Evolutionary conservation across 2,888 invertebrate genomes (phyloP).

Genomic region (Perithous albicinctus): DNA sequence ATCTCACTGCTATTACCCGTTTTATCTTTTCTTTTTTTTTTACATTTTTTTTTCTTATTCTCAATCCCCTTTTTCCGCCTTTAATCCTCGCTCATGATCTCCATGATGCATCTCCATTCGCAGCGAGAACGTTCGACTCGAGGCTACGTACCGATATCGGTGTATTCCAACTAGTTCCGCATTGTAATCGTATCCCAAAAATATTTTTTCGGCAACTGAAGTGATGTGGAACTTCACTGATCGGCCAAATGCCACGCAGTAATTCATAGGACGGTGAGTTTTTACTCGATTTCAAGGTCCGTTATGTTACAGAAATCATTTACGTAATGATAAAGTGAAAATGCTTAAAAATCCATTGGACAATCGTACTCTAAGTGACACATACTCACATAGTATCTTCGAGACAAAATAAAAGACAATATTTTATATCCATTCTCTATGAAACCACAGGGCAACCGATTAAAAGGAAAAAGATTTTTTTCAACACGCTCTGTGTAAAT

Average conservation of each 20-base stretch:
- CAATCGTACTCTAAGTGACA: no score
- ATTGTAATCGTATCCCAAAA: slow-evolving; percentile 15
- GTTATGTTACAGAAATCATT: slow-evolving; percentile 55
- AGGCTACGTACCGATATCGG: slow-evolving; percentile 25
- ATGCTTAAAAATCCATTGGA: no score
- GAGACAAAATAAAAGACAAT: no score
- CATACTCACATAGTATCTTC: no score
- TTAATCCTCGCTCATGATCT: slow-evolving; percentile 54
- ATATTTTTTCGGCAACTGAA: slow-evolving; percentile 14
- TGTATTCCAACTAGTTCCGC: slow-evolving; percentile 19
- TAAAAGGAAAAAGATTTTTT: no score
- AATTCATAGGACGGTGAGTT: slow-evolving; percentile 13
- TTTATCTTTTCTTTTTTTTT: slow-evolving; percentile 2
- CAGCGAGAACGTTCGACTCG: slow-evolving; percentile 29
- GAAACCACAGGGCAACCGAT: no score
- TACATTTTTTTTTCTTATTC: slow-evolving; percentile 39
- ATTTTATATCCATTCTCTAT: no score
- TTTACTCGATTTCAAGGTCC: slow-evolving; percentile 55
- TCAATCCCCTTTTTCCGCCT: slow-evolving; percentile 44
- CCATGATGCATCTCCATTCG: slow-evolving; percentile 47
- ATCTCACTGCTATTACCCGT: slow-evolving; percentile 50
- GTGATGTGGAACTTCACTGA: slow-evolving; percentile 46
- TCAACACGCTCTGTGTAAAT: no score
- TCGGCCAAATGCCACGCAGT: slow-evolving; percentile 1
- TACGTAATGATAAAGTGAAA: no score